Evolutionary conservation across 2,888 invertebrate genomes (phyloP), one percentile per base, ranked within the genome.

Genomic region (Stenotaenia linearis): DNA sequence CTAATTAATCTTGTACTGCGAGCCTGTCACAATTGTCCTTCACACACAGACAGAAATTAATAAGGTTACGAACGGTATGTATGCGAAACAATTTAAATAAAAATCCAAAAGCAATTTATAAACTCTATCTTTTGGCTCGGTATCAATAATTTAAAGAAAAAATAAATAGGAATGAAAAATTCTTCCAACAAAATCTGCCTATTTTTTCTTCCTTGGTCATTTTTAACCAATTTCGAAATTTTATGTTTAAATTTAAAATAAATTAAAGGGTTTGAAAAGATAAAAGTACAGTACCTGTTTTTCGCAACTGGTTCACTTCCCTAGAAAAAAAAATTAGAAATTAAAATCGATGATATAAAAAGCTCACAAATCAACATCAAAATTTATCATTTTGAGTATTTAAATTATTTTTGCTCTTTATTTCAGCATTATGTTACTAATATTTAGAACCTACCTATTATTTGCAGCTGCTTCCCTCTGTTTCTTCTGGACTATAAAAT

Each of bases 401-500:
- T 32, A 6, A 6, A 32, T 32, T 6, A 32, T 6, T 32, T 32
- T 32, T 32, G 9, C 32, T 32, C 32, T 32, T 32, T 32, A n/a
- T 32, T 32, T 4, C 4, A 32, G 9, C 32, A 32, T 32, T 9
- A 32, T 32, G 32, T 32, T 32, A 32, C 9, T 50, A 50, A 50
- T 18, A 18, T 25, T 28, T 9, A 25, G n/a, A 28, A 69, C 69
- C 25, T 25, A 69, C 69, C 69, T 28, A 69, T 69, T 69, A 80
- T 82, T 82, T 74, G 90, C 92, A 0, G 92, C 92, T 79, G 92
- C 91, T 83, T 92, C 92, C 40, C 86, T 83, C 85, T 93, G 92
- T 85, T 92, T 92, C 85, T 92, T 92, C 86, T 92, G 94, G 86
- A 95, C 91, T 32, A 88, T 86, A 84, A 87, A 87, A 82, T 87